Evolutionary conservation across 2,797 vertebrate species (phyloP).

Genomic region (Eremophila alpestris): DNA sequence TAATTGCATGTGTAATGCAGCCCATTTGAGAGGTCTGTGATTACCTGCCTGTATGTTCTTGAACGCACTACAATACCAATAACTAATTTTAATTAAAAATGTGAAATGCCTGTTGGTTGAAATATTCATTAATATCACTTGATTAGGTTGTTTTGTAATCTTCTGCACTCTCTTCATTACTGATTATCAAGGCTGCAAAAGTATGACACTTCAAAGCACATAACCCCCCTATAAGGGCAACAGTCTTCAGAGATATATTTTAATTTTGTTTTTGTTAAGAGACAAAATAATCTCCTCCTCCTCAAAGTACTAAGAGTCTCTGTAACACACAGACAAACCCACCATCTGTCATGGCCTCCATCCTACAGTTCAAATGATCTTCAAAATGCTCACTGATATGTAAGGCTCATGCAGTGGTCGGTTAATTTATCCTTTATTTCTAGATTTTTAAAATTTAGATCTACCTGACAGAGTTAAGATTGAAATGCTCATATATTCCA

Average conservation of each 20-base stretch:
- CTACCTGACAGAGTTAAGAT: neutral
- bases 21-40: conserved; percentile 71
- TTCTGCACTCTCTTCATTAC: conserved; percentile 60
- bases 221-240: neutral
- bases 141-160: conserved; percentile 76
- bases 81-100: conserved; percentile 80
- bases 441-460: neutral
- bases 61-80: conserved; percentile 75
- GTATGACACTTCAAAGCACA: conserved; percentile 35
- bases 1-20: conserved; percentile 72
- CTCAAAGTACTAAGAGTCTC: neutral
- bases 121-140: conserved; percentile 76
- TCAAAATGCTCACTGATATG: neutral
- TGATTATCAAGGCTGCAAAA: conserved; percentile 65
- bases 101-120: conserved; percentile 70
- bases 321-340: neutral
- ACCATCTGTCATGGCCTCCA: neutral
- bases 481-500: neutral
- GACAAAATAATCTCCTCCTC: neutral
- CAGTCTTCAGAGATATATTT: neutral
- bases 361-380: neutral
- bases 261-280: conserved; percentile 29
- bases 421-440: neutral
- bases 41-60: conserved; percentile 69
- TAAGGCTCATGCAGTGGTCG: neutral